These are phyloP conservation scores for Dendrophyllia cribrosa DNA, from an alignment of 64 coral and sea anemone genomes.

Conservation along the genomic window DNA sequence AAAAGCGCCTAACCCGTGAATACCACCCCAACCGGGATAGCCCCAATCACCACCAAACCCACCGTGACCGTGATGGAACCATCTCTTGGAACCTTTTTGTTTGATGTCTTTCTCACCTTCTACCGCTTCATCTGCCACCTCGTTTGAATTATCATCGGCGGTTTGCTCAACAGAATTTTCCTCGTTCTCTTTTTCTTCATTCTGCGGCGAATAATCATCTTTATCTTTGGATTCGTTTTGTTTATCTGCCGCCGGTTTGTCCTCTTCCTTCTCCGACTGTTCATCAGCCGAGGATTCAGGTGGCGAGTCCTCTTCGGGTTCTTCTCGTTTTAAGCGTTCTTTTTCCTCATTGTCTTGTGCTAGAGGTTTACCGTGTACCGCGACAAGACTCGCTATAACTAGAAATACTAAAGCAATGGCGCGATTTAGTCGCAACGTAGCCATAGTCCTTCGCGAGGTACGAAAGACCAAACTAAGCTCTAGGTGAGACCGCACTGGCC, in stretches of 20 bases:
- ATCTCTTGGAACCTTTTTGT: constrained; percentile 44
- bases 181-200: constrained; percentile 9
- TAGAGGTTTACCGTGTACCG: constrained; percentile 74
- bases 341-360: constrained; percentile 68
- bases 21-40: constrained; percentile 60
- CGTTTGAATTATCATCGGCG: not conserved
- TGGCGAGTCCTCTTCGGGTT: constrained; percentile 39
- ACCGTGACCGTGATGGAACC: constrained; percentile 34
- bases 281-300: constrained; percentile 40
- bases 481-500: constrained; percentile 35
- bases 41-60: constrained; percentile 79
- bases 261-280: constrained; percentile 52
- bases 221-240: constrained; percentile 16
- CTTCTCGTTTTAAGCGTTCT: constrained; percentile 56
- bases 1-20: constrained; percentile 27
- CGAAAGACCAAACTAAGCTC: constrained; percentile 60
- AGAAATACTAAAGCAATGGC: constrained; percentile 54
- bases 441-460: constrained; percentile 71
- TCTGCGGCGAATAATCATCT: not conserved
- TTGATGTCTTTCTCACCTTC: constrained; percentile 26
- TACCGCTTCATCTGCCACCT: constrained; percentile 22
- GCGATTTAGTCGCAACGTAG: constrained; percentile 79
- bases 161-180: constrained; percentile 16
- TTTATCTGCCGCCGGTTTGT: constrained; percentile 57
- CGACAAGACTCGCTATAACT: constrained; percentile 34